A percentile compares a stretch with the other conserved stretches of the same genome.
Conservation (phyloP, 2,888 invertebrate genomes). For the Podabrus alpinus region DNA sequence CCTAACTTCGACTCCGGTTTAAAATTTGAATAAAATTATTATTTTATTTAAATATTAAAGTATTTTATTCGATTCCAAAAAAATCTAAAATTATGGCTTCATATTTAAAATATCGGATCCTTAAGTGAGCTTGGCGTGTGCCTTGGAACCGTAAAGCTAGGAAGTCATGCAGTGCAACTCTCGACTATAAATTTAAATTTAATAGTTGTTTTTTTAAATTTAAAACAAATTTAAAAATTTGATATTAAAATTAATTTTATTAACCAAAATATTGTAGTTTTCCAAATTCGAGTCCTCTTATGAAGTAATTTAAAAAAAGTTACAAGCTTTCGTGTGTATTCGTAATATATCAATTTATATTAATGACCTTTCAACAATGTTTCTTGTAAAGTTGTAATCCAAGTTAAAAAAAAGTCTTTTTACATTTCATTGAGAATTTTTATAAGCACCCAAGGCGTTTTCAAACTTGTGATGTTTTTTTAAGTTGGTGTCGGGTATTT, state of each 20-base stretch:
- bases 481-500: neutral
- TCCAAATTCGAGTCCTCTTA: neutral
- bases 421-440: constrained; percentile 7
- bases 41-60: neutral
- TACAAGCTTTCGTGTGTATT: constrained; percentile 18
- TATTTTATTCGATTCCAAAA: neutral
- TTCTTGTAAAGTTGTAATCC: constrained; percentile 16
- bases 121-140: constrained; percentile 23
- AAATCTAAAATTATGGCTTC: neutral
- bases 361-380: constrained; percentile 25
- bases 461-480: neutral
- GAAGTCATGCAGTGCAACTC: constrained; percentile 15
- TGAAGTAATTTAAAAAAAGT: constrained; percentile 15
- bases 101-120: neutral
- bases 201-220: neutral
- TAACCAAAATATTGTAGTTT: neutral
- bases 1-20: neutral
- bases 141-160: constrained; percentile 21
- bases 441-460: constrained; percentile 1
- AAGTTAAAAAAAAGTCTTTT: constrained; percentile 10
- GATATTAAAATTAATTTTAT: neutral
- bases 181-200: constrained; percentile 17
- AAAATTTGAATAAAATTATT: neutral
- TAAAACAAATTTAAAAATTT: neutral
- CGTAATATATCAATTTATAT: constrained; percentile 22